Conservation (phyloP, 1,140 invertebrate genomes). For the Spodoptera frugiperda region DNA sequence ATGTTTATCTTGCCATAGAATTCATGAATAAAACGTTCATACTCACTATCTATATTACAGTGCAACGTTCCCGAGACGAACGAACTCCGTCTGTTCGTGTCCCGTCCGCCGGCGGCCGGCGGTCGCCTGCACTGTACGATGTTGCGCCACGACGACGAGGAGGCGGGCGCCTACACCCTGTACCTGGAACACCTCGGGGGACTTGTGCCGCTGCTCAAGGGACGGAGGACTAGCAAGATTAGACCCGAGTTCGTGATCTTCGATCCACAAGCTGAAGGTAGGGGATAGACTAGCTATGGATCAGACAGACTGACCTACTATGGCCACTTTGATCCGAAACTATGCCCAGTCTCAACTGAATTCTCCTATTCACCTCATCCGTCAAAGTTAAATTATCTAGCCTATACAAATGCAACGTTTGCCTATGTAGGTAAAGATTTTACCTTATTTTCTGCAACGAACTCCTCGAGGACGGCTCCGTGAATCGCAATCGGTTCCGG, state of each 20-base stretch:
- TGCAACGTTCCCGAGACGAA: constrained; percentile 97
- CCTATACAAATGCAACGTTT: too few species aligned
- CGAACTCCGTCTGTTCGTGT: constrained; percentile 96
- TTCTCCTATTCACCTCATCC: too few species aligned
- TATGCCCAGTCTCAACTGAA: too few species aligned
- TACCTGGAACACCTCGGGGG: constrained; percentile 99
- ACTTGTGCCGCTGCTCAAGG: constrained; percentile 97
- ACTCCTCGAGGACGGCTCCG: too few species aligned
- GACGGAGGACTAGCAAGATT: constrained; percentile 98
- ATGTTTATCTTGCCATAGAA: neutral
- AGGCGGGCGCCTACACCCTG: constrained; percentile 95
- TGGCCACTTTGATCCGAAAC: too few species aligned
- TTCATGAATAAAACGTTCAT: neutral
- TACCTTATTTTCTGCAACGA: too few species aligned
- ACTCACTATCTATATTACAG: constrained; percentile 83
- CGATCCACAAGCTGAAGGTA: constrained; percentile 95
- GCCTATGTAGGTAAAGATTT: too few species aligned
- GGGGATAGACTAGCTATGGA: too few species aligned
- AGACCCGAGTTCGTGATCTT: constrained; percentile 99
- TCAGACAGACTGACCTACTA: too few species aligned
- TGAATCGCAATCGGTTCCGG: too few species aligned
- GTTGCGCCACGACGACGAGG: constrained; percentile 96
- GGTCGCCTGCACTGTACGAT: constrained; percentile 98
- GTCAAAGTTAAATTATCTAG: too few species aligned
- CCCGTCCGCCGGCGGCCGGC: constrained; percentile 93